Evolutionary conservation across 30 jellyfish, hydroid and myxozoan genomes (phyloP).

Genomic region (Pelagia noctiluca): DNA sequence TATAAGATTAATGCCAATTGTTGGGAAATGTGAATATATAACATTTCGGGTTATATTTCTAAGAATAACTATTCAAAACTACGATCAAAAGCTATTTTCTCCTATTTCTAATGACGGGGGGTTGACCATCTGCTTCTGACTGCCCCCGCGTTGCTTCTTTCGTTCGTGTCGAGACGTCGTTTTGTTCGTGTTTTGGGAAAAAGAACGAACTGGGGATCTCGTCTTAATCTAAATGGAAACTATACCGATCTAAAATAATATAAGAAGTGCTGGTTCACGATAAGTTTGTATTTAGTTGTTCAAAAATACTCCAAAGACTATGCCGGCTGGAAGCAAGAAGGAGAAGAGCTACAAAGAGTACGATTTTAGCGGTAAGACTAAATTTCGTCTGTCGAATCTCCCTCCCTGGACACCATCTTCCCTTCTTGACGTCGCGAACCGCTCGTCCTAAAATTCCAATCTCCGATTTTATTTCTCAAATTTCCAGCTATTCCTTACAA

Average conservation of each 20-base stretch:
- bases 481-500: not conserved
- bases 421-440: conserved; percentile 1
- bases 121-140: conserved; percentile 58
- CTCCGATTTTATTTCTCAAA: not conserved
- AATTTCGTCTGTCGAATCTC: not conserved
- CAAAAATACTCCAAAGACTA: not conserved
- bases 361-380: conserved; percentile 70
- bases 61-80: not conserved
- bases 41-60: not conserved
- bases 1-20: no score
- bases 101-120: conserved; percentile 40
- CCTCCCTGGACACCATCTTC: conserved; percentile 1
- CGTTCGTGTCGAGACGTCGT: no score
- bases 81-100: conserved; percentile 65
- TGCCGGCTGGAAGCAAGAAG: conserved; percentile 75
- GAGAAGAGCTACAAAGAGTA: conserved; percentile 56
- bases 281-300: no score
- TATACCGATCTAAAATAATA: not conserved
- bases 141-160: conserved; percentile 70
- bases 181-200: conserved; percentile 47
- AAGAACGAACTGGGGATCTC: no score
- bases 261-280: no score
- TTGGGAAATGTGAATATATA: no score
- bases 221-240: not conserved
- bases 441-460: conserved; percentile 10